Evolutionary conservation across 2,888 invertebrate species (phyloP).

Genomic region (Keiferia lycopersicella): DNA sequence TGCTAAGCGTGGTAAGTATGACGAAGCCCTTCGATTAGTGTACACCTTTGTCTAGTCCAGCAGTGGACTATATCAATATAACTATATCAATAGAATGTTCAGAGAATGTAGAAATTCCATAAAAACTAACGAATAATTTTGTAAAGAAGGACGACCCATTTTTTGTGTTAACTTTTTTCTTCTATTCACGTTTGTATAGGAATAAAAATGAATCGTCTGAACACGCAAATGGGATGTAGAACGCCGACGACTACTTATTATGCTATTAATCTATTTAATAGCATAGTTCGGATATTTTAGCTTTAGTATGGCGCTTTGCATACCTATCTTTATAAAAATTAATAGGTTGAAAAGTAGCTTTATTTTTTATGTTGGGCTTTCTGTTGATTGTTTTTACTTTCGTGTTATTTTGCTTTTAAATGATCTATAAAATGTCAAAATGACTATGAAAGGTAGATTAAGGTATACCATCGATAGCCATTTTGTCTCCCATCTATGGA

Average conservation of each 20-base stretch:
- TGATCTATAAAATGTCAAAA: no score
- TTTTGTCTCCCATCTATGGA: no score
- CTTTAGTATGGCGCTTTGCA: background rate
- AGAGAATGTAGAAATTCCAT: background rate
- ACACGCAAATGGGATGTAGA: conserved; percentile 8
- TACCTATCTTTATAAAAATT: background rate
- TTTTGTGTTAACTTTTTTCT: background rate
- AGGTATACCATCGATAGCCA: no score
- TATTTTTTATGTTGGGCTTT: background rate
- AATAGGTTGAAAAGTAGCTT: background rate
- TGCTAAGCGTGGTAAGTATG: no score
- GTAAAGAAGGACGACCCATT: conserved; percentile 2
- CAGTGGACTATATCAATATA: no score
- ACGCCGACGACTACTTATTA: conserved; percentile 14
- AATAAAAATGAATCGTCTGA: conserved; percentile 7
- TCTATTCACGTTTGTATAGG: background rate
- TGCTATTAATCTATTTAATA: conserved; percentile 15
- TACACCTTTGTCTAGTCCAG: no score
- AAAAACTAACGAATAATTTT: background rate
- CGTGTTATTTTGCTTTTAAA: no score
- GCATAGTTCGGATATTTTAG: conserved; percentile 11
- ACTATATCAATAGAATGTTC: no score
- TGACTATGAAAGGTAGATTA: no score
- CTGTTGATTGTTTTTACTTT: background rate
- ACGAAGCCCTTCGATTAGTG: no score